These are phyloP conservation scores for Apocheima hispidaria DNA, from an alignment of 2,888 invertebrate genomes.

Conservation along the genomic window DNA sequence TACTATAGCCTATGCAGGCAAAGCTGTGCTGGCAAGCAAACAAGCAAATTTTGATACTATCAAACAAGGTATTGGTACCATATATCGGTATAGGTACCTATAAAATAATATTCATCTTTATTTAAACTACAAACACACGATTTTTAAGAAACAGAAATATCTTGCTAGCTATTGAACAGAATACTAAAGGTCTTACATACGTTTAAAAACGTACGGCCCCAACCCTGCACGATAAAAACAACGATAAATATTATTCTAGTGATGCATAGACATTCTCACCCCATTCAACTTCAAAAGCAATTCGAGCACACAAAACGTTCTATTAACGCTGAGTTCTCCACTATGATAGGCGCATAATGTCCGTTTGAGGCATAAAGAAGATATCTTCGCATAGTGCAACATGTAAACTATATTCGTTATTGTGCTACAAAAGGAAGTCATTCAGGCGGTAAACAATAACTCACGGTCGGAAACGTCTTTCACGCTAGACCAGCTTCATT, in stretches of 20 bases:
- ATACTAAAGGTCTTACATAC: no score
- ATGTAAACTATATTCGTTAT: conserved; percentile 57
- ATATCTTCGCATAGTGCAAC: conserved; percentile 60
- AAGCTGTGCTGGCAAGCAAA: no score
- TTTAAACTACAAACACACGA: no score
- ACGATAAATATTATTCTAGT: conserved; percentile 29
- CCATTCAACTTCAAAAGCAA: conserved; percentile 49
- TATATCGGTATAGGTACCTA: no score
- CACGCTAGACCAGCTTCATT: conserved; percentile 68
- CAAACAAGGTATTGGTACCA: no score
- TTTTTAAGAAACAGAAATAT: no score
- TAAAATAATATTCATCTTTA: no score
- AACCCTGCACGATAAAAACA: no score
- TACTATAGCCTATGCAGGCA: no score
- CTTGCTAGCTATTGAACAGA: no score
- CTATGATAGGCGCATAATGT: conserved; percentile 61
- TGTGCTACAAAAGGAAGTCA: conserved; percentile 76
- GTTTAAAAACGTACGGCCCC: no score
- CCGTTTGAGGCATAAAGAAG: conserved; percentile 50
- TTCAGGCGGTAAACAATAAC: conserved; percentile 80
- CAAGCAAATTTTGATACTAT: no score
- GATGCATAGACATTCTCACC: conserved; percentile 11
- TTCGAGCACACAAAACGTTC: conserved; percentile 56
- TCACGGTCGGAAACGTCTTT: conserved; percentile 78
- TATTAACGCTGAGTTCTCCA: conserved; percentile 56